Conservation (phyloP, 1,140 invertebrate genomes). For the Caerostris extrusa region DNA sequence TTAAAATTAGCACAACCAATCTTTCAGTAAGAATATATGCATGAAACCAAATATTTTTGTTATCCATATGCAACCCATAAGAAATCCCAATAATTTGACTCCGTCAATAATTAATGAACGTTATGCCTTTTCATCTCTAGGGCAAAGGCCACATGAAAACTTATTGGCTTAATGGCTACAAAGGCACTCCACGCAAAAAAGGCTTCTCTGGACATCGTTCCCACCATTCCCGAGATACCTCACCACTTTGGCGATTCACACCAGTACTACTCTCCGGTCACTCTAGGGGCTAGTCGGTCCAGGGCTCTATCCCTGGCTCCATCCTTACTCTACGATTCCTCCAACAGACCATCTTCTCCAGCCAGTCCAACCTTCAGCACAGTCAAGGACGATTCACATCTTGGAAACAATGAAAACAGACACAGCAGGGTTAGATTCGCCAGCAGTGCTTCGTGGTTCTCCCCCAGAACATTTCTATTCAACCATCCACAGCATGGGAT, state of each 20-base stretch:
- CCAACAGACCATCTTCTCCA: not conserved
- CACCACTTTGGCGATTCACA: slow-evolving; percentile 41
- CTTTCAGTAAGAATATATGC: too few relatives aligned
- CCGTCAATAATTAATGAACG: too few relatives aligned
- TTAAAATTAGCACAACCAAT: too few relatives aligned
- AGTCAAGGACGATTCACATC: slow-evolving; percentile 1
- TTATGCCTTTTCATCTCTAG: slow-evolving; percentile 78
- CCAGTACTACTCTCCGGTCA: slow-evolving; percentile 72
- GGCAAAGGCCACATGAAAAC: slow-evolving; percentile 93
- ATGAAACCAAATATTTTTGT: too few relatives aligned
- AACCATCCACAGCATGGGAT: slow-evolving; percentile 67
- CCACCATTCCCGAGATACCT: slow-evolving; percentile 47
- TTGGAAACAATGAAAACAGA: not conserved
- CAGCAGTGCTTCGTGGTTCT: slow-evolving; percentile 65
- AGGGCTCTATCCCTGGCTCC: slow-evolving; percentile 59
- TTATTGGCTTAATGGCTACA: slow-evolving; percentile 87
- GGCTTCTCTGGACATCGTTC: slow-evolving; percentile 57
- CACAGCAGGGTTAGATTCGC: slow-evolving; percentile 46
- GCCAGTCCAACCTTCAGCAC: not conserved
- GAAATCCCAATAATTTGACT: too few relatives aligned
- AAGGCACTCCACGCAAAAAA: slow-evolving; percentile 80
- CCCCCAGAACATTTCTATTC: slow-evolving; percentile 3
- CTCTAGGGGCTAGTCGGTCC: slow-evolving; percentile 38
- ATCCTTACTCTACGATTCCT: slow-evolving; percentile 17
- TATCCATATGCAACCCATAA: too few relatives aligned